A percentile compares a stretch with the other conserved stretches of the same genome.
These are phyloP conservation scores for Colletes gigas DNA, from an alignment of 1,140 invertebrate genomes.

Conservation along the genomic window DNA sequence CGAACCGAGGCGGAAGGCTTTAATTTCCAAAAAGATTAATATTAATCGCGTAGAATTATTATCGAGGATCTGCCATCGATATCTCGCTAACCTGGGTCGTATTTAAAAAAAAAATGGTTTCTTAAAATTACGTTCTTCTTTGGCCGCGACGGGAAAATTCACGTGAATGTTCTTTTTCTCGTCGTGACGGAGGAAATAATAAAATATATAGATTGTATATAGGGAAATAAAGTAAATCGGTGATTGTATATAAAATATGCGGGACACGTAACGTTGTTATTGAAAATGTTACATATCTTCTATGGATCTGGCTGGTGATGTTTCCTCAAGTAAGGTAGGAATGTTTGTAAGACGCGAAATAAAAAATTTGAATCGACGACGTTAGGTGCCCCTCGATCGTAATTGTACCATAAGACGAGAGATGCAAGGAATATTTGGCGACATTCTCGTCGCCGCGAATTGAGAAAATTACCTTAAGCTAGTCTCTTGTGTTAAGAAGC, in stretches of 20 bases:
- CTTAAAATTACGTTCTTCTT: too few species aligned
- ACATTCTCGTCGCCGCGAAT: conserved; percentile 33
- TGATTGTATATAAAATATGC: conserved; percentile 14
- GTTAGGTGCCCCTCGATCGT: background rate
- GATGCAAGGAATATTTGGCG: conserved; percentile 34
- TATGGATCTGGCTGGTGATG: too few species aligned
- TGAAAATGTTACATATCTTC: background rate
- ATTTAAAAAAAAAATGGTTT: background rate
- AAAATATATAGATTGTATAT: conserved; percentile 13
- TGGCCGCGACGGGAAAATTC: too few species aligned
- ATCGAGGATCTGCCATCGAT: background rate
- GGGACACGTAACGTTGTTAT: background rate
- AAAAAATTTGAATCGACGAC: background rate
- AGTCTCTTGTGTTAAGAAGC: conserved; percentile 71
- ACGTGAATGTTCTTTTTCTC: background rate
- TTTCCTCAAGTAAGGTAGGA: too few species aligned
- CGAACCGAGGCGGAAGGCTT: background rate
- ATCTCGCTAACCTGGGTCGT: background rate
- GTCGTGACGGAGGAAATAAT: too few species aligned
- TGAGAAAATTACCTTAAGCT: conserved; percentile 67
- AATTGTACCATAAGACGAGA: conserved; percentile 37
- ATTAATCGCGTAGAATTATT: background rate
- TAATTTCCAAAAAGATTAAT: conserved; percentile 1
- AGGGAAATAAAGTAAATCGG: background rate
- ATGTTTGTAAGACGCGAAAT: too few species aligned